Percentiles rank a stretch among this genome's conserved stretches.
Evolutionary conservation across 2,888 invertebrate species (phyloP).

Genomic region (Pristionchus fissidentatus): DNA sequence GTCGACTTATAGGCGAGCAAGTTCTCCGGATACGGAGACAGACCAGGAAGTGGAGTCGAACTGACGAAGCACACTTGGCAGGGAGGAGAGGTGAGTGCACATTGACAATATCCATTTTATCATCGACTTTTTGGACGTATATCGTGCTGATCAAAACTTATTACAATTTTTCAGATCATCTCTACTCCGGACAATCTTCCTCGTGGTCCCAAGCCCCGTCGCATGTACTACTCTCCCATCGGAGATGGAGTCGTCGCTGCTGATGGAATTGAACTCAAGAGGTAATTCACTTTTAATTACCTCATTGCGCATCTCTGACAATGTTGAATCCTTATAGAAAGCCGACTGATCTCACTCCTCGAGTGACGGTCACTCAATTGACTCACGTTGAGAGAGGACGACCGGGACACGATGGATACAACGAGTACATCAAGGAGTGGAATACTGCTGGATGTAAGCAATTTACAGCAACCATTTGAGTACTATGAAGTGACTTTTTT

Average conservation of each 20-base stretch:
- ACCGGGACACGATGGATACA: conserved; percentile 68
- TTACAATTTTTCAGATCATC: conserved; percentile 58
- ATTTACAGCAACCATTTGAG: background rate
- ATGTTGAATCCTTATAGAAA: conserved; percentile 53
- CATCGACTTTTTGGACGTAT: background rate
- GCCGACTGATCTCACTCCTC: conserved; percentile 70
- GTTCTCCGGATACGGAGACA: conserved; percentile 73
- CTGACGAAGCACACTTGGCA: conserved; percentile 68
- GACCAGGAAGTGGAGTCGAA: conserved; percentile 73
- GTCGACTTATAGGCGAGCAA: conserved; percentile 57
- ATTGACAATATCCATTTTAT: background rate
- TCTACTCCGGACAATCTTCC: conserved; percentile 66
- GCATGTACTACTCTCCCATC: conserved; percentile 73
- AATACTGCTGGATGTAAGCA: conserved; percentile 61
- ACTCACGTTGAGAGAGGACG: conserved; percentile 70
- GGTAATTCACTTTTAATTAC: conserved; percentile 50
- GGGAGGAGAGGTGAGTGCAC: conserved; percentile 69
- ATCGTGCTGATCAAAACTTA: background rate
- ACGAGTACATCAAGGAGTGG: conserved; percentile 72
- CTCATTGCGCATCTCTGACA: background rate
- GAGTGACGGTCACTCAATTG: conserved; percentile 72
- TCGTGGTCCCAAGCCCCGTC: conserved; percentile 68
- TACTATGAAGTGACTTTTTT: background rate
- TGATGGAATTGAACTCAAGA: conserved; percentile 73
- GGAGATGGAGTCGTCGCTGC: conserved; percentile 72